Evolutionary conservation across 2,888 invertebrate genomes (phyloP).

Genomic region (Nysson spinosus): DNA sequence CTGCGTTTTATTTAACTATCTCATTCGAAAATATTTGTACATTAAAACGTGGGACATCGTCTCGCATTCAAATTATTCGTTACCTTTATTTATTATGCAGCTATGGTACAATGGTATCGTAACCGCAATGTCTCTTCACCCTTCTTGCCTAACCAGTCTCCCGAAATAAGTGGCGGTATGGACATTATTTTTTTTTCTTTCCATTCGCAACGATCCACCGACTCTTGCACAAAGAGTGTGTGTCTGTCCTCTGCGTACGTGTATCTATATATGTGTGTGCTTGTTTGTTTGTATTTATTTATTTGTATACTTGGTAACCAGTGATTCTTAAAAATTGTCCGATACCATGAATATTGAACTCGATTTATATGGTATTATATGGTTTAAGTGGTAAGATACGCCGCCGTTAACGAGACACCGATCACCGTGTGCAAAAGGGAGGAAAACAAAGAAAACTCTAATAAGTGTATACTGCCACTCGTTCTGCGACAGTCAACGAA

Average conservation of each 20-base stretch:
- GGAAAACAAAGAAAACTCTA: no score
- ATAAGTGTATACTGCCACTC: constrained; percentile 35
- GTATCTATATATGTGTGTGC: neutral
- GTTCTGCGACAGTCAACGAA: constrained; percentile 53
- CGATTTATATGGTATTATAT: no score
- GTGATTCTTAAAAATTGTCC: constrained; percentile 31
- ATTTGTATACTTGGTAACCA: constrained; percentile 17
- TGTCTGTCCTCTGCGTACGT: neutral
- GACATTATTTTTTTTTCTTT: no score
- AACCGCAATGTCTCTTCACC: constrained; percentile 73
- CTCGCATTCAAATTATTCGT: constrained; percentile 71
- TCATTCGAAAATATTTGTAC: constrained; percentile 75
- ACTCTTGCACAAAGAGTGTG: constrained; percentile 44
- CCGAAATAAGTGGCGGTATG: constrained; percentile 54
- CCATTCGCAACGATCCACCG: constrained; percentile 50
- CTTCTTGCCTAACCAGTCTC: constrained; percentile 59
- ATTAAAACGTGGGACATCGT: constrained; percentile 73
- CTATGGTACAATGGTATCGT: constrained; percentile 75
- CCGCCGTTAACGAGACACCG: constrained; percentile 27
- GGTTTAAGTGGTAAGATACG: constrained; percentile 10
- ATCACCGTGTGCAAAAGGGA: constrained; percentile 17
- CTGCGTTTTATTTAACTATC: constrained; percentile 72
- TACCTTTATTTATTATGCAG: constrained; percentile 74
- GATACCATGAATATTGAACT: no score
- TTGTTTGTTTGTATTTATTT: neutral